Percentiles rank a stretch among this genome's conserved stretches.
phyloP scores from a whole-genome alignment of 2,888 invertebrate species.

The Metellina segmentata region DNA sequence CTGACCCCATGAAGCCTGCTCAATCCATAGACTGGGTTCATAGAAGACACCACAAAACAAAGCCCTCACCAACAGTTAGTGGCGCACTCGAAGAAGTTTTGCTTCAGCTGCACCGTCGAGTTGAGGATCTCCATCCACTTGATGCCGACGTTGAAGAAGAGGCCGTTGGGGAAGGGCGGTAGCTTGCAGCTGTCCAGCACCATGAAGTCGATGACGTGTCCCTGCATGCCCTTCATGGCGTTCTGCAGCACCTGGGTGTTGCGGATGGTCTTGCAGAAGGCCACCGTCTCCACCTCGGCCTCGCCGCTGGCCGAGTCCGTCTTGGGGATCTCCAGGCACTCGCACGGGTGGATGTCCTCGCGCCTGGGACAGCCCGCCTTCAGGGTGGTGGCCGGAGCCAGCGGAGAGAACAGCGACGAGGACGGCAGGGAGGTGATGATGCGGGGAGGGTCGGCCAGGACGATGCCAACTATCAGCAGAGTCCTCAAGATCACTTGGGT shows the following conservation, averaged over 20 bases:
- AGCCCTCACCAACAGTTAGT: conserved; percentile 66
- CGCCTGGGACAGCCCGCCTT: conserved; percentile 75
- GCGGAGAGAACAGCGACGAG: conserved; percentile 32
- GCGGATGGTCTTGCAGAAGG: conserved; percentile 78
- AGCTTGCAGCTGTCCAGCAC: conserved; percentile 78
- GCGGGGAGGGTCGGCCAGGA: conserved; percentile 16
- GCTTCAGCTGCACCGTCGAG: conserved; percentile 77
- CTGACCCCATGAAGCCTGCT: too few species aligned
- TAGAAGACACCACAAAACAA: too few species aligned
- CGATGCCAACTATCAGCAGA: conserved; percentile 19
- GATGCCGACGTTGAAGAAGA: conserved; percentile 78
- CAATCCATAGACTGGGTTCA: too few species aligned
- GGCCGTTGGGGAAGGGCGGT: conserved; percentile 78
- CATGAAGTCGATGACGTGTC: conserved; percentile 77
- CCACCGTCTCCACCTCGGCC: conserved; percentile 77
- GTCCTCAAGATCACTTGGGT: conserved; percentile 12
- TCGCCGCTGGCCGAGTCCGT: conserved; percentile 5
- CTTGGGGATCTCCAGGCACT: conserved; percentile 75
- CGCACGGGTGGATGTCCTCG: conserved; percentile 78
- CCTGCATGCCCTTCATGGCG: conserved; percentile 78
- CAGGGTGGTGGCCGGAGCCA: conserved; percentile 49
- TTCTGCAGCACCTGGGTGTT: conserved; percentile 77
- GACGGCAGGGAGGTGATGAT: background rate
- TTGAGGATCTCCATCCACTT: conserved; percentile 78
- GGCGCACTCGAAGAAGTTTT: conserved; percentile 77